These are phyloP conservation scores for Proales similis DNA, from an alignment of 1,140 invertebrate genomes.

Conservation along the genomic window DNA sequence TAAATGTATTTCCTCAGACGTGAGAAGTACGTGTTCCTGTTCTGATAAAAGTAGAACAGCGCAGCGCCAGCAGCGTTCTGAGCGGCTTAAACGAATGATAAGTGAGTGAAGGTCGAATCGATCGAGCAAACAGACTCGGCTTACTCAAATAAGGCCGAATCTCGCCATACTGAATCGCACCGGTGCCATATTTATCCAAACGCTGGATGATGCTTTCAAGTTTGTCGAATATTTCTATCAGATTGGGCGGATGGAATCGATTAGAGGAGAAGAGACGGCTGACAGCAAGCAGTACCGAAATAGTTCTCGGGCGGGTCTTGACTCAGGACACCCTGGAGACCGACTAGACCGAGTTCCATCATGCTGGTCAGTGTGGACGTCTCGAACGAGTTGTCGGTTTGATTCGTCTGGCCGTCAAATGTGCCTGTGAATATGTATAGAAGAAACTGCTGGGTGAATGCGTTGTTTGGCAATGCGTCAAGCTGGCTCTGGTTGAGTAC, in stretches of 20 bases:
- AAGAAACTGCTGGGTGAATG: constrained; percentile 18
- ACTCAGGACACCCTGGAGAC: not conserved
- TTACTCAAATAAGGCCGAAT: constrained; percentile 17
- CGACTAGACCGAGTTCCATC: constrained; percentile 1
- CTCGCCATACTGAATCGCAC: not conserved
- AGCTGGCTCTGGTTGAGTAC: not conserved
- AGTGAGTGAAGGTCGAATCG: too few species aligned
- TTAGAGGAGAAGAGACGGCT: not conserved
- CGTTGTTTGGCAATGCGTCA: not conserved
- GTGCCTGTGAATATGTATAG: constrained; percentile 4
- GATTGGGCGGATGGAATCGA: too few species aligned
- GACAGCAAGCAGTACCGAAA: not conserved
- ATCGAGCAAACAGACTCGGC: too few species aligned
- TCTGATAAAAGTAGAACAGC: constrained; percentile 10
- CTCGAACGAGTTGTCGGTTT: not conserved
- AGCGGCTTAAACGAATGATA: not conserved
- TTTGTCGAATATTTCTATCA: constrained; percentile 28
- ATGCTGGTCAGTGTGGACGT: not conserved
- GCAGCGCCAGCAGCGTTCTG: not conserved
- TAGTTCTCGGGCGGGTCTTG: constrained; percentile 13
- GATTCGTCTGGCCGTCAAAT: constrained; percentile 1
- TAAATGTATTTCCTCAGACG: not conserved
- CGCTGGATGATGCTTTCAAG: not conserved
- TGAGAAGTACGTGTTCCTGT: not conserved
- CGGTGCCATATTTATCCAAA: not conserved